Percentiles rank a stretch among this genome's conserved stretches.
Evolutionary conservation across 1,140 invertebrate genomes (phyloP).

Genomic region (Gonioctena quinquepunctata): DNA sequence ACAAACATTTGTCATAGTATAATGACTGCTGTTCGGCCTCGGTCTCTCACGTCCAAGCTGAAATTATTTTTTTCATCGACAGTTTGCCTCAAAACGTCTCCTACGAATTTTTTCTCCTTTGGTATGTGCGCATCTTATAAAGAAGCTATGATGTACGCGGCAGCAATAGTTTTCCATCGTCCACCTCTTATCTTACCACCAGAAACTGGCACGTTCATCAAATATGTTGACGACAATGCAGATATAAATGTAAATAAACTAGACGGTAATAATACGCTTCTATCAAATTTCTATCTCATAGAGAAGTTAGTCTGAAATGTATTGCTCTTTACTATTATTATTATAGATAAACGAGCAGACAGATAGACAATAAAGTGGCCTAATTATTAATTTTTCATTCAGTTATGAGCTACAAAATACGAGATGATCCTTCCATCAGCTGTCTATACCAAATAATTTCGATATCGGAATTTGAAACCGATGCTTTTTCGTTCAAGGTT

Average conservation of each 20-base stretch:
- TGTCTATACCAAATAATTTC: too few relatives aligned
- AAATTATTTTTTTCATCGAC: conserved; percentile 51
- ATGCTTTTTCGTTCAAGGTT: too few relatives aligned
- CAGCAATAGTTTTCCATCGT: conserved; percentile 50
- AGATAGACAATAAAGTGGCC: too few relatives aligned
- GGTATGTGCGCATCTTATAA: conserved; percentile 49
- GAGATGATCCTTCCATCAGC: too few relatives aligned
- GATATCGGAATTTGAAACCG: too few relatives aligned
- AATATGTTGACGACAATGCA: conserved; percentile 54
- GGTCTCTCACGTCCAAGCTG: conserved; percentile 49
- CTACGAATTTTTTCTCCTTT: conserved; percentile 37
- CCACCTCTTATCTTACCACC: conserved; percentile 47
- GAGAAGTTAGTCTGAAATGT: too few relatives aligned
- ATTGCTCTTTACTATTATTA: too few relatives aligned
- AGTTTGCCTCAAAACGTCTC: conserved; percentile 45
- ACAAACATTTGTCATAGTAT: conserved; percentile 30
- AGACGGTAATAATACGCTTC: conserved; percentile 50
- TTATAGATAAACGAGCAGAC: too few relatives aligned
- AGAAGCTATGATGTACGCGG: conserved; percentile 47
- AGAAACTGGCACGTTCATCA: conserved; percentile 49
- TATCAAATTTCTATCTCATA: too few relatives aligned
- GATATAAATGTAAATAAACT: conserved; percentile 49
- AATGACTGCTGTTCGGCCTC: conserved; percentile 46
- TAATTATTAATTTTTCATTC: too few relatives aligned
- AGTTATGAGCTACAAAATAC: too few relatives aligned